Conservation (phyloP, 2,113 vertebrate species). For the Copsychus sechellarum region DNA sequence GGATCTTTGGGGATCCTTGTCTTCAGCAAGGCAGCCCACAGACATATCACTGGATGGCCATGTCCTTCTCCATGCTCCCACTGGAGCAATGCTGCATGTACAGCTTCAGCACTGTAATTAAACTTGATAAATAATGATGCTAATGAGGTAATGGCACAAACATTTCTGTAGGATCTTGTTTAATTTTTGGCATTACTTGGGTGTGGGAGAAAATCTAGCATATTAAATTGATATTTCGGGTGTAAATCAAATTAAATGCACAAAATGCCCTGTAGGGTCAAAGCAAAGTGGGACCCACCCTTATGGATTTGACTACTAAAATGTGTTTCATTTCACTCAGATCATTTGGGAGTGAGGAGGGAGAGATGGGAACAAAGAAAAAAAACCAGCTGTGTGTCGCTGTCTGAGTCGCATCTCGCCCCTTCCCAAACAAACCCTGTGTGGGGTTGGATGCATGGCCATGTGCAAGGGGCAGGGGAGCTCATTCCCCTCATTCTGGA, state of each 20-base stretch:
- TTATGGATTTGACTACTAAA: slow-evolving; percentile 4
- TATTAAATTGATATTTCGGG: neutral
- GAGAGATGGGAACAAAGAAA: neutral
- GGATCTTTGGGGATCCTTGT: neutral
- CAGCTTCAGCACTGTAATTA: neutral
- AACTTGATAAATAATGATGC: neutral
- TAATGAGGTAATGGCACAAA: neutral
- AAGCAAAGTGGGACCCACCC: slow-evolving; percentile 12
- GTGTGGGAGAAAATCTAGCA: slow-evolving; percentile 30
- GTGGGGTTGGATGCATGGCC: accelerated
- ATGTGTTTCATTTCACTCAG: neutral
- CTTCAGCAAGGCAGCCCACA: neutral
- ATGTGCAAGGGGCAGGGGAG: accelerated
- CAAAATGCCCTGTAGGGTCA: neutral
- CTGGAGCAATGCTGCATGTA: neutral
- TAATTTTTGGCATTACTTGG: neutral
- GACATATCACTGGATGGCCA: accelerated
- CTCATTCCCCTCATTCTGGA: neutral
- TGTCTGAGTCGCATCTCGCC: accelerated
- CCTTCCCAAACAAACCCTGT: neutral
- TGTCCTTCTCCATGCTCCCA: accelerated
- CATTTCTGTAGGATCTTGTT: neutral
- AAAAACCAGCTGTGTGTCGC: accelerated
- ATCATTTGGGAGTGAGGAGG: neutral
- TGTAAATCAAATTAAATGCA: slow-evolving; percentile 45